Evolutionary conservation across 1,140 invertebrate genomes (phyloP), one percentile per base, ranked within the genome.

Genomic region (Phortica variegata): DNA sequence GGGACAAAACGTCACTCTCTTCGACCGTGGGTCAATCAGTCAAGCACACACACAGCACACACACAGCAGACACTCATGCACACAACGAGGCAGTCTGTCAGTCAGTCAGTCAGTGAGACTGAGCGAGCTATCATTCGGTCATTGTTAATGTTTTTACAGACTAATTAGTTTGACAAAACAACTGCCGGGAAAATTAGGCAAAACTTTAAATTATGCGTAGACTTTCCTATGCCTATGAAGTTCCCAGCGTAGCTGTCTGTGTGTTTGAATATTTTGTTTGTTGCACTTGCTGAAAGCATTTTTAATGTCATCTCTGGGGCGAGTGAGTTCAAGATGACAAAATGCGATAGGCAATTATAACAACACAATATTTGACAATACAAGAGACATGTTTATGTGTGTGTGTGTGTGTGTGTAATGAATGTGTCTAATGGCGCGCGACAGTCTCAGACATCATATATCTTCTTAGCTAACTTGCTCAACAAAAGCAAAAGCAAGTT

Each of bases 151-250:
- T 53, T 54, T 57, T 53, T 49, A 68, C 54, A 58, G 56, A 71
- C 66, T 68, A 71, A 71, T 71, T 63, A 71, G 68, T 66, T 71
- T 70, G 65, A 70, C 65, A 70, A 70, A 63, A 62, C 29, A 38
- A 40, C 20, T n/a, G n/a, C n/a, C n/a, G n/a, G n/a, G 29, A 31
- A 31, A n/a, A 37, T 6, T 63, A 58, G 49, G 23, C 34, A 51
- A 21, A 32, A 37, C 40, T 38, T 45, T 34, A 16, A 42, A 19
- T 39, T 41, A 29, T 29, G 36, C 20, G 40, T 19, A 31, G 29
- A 31, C 32, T 40, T 38, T 31, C 36, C 39, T 19, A 31, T 21
- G 18, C 31, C 34, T 48, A 66, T 58, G 63, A 66, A 66, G 60
- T 62, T 56, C 59, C 56, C 50, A 60, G 56, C 52, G 61, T 52